Conservation (phyloP, 2,113 vertebrate genomes). For the Pterophyllum scalare region DNA sequence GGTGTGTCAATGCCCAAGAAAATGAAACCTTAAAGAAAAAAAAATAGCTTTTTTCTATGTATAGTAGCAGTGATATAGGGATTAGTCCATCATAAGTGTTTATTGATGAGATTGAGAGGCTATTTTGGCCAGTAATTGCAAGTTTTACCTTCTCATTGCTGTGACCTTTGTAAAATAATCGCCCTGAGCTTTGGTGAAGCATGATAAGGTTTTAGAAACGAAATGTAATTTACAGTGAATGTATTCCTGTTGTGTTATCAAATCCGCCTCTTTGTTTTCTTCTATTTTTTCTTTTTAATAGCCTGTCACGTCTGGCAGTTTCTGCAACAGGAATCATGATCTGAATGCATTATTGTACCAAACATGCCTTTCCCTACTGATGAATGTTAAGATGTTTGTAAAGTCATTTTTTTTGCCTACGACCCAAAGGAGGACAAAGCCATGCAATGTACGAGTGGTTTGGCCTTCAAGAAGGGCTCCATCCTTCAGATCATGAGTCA, state of each 20-base stretch:
- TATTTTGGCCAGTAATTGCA: neutral
- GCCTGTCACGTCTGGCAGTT: too few species aligned
- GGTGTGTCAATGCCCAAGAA: conserved; percentile 41
- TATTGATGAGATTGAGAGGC: neutral
- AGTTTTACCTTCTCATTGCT: conserved; percentile 53
- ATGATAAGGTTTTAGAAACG: neutral
- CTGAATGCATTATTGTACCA: too few species aligned
- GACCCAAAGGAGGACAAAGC: conserved; percentile 92
- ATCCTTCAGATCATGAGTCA: conserved; percentile 97
- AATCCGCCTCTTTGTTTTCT: conserved; percentile 49
- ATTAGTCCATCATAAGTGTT: conserved; percentile 11
- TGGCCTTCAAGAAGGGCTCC: conserved; percentile 92
- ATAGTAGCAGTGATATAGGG: neutral
- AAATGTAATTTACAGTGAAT: conserved; percentile 40
- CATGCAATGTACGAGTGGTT: conserved; percentile 95
- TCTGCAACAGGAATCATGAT: too few species aligned
- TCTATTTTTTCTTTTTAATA: too few species aligned
- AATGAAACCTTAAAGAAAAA: conserved; percentile 28
- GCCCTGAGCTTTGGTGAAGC: conserved; percentile 17
- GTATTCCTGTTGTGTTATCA: conserved; percentile 26
- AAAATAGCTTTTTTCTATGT: neutral
- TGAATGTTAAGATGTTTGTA: too few species aligned
- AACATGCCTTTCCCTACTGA: too few species aligned
- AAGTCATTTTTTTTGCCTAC: conserved; percentile 95
- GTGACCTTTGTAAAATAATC: conserved; percentile 55